Evolutionary conservation across 2,888 invertebrate genomes (phyloP).

Genomic region (Thysanoteuthis rhombus): DNA sequence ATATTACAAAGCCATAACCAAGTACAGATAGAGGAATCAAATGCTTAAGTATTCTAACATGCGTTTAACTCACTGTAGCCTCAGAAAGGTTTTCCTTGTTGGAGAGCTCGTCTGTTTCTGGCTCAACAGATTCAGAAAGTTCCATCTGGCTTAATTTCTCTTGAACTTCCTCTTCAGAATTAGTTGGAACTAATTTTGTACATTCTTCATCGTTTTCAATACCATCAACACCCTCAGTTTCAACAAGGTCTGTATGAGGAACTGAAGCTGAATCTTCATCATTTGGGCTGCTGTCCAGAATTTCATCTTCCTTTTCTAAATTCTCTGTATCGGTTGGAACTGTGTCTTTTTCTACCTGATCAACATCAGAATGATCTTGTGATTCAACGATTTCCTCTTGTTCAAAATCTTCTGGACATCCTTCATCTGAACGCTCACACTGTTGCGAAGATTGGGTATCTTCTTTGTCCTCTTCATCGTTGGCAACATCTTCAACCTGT

Average conservation of each 20-base stretch:
- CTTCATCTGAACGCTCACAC: not conserved
- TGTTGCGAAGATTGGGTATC: not conserved
- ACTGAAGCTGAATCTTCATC: not conserved
- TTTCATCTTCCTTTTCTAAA: conserved; percentile 1
- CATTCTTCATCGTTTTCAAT: not conserved
- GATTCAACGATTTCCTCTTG: not conserved
- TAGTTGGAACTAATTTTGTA: not conserved
- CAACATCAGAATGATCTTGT: conserved; percentile 20
- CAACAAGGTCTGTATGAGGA: too few relatives aligned
- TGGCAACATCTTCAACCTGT: conserved; percentile 28
- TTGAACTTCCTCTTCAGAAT: conserved; percentile 20
- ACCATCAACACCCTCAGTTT: too few relatives aligned
- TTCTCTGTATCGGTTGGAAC: not conserved
- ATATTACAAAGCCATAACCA: not conserved
- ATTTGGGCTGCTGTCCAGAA: not conserved
- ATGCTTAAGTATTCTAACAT: not conserved
- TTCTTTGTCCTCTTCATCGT: not conserved
- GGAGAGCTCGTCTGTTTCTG: not conserved
- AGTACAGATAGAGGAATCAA: not conserved
- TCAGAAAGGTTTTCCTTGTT: not conserved
- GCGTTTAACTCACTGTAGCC: not conserved
- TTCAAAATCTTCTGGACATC: not conserved
- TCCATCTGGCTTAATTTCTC: not conserved
- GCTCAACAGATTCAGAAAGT: not conserved
- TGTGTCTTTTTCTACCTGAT: not conserved